Evolutionary conservation across 2,113 vertebrate species (phyloP), one percentile per base, ranked within the genome.

Genomic region (Callithrix jacchus): DNA sequence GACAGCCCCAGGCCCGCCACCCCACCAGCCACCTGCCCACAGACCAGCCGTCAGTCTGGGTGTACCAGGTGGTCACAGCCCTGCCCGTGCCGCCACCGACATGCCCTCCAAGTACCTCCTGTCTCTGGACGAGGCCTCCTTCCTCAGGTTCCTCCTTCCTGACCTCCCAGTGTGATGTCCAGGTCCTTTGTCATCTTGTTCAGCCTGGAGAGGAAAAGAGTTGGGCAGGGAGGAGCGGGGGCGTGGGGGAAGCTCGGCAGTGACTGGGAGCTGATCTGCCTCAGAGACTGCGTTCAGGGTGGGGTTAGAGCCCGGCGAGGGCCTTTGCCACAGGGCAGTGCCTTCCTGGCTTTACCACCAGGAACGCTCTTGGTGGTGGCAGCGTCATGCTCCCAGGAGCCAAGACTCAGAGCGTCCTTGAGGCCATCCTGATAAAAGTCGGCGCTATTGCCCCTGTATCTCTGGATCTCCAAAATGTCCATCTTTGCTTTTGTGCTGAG

Each of bases 1-100:
- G 95, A 97, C 92, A 42, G 14, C 95, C 70, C 68, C 61, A 79
- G 71, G 47, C 82, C 94, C 49, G 37, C 40, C 52, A 66, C n/a
- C 54, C 88, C 84, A 42, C 49, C 1, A 42, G 88, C 91, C 74
- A 11, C 76, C 93, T 96, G 93, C 84, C 88, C 91, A 93, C 58
- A 49, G 91, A 83, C 52, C 79, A 64, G 91, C 71, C 73, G 14
- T 90, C 71, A 73, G 79, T 71, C 74, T 79, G 9, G 23, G 40
- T 71, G 80, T 90, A 89, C 89, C 0, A 0, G 27, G 85, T 4
- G 25, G 56, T 76, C 66, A 71, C 56, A 30, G 52, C 37, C 84
- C 74, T 86, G n/a, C 91, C 35, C 9, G 0, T 8, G 17, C 37
- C 83, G 87, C 85, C 32, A 9, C 49, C 52, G 32, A 30, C 87